phyloP scores from a whole-genome alignment of 2,113 vertebrate genomes.

The Dissostichus mawsoni region DNA sequence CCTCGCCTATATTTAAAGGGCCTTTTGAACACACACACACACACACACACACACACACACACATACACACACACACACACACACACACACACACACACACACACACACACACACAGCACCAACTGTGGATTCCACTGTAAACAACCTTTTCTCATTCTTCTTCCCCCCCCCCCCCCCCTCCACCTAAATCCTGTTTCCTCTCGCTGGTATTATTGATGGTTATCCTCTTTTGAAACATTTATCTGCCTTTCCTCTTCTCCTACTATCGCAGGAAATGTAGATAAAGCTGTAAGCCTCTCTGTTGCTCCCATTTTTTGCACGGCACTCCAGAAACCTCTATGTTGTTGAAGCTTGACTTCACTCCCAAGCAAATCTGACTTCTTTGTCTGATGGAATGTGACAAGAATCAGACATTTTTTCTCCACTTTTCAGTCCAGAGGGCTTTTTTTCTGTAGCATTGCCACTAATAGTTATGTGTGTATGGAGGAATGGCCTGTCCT shows the following conservation, averaged over 20 bases:
- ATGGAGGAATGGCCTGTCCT: slow-evolving; percentile 28
- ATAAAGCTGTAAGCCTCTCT: slow-evolving; percentile 32
- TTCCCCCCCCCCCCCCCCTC: background rate
- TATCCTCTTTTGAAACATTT: slow-evolving; percentile 38
- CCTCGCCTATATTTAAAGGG: too few species aligned
- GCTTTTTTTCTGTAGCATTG: slow-evolving; percentile 6
- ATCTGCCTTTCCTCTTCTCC: slow-evolving; percentile 13
- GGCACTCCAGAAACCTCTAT: slow-evolving; percentile 21
- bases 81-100: slow-evolving; percentile 12
- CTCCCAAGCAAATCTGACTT: slow-evolving; percentile 47
- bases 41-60: slow-evolving; percentile 18
- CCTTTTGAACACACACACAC: background rate
- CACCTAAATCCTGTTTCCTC: slow-evolving; percentile 52
- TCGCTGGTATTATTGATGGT: slow-evolving; percentile 40
- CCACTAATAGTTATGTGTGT: background rate
- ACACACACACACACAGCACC: background rate
- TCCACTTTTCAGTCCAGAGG: slow-evolving; percentile 17
- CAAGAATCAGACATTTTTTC: slow-evolving; percentile 59
- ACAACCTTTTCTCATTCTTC: slow-evolving; percentile 37
- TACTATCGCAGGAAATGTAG: slow-evolving; percentile 10
- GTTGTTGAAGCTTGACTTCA: slow-evolving; percentile 58
- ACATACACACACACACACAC: background rate
- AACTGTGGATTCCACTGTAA: slow-evolving; percentile 16
- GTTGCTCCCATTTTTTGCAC: slow-evolving; percentile 24
- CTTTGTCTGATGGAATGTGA: slow-evolving; percentile 74